Evolutionary conservation across 2,113 vertebrate genomes (phyloP).

Genomic region (Rhagologus leucostigma): DNA sequence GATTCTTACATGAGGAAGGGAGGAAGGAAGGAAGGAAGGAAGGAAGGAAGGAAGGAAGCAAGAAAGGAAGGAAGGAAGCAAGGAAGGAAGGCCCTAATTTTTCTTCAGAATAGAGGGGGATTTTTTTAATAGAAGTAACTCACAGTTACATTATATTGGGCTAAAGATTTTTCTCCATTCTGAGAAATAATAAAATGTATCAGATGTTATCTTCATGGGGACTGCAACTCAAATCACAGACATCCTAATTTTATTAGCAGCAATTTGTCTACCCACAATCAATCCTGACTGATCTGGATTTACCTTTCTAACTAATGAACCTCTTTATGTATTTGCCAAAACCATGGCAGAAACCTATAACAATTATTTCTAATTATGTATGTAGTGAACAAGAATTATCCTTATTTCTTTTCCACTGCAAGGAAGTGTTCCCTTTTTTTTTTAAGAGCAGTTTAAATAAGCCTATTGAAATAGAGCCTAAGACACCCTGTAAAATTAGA

Average conservation of each 20-base stretch:
- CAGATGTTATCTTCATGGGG: background rate
- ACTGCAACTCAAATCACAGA: background rate
- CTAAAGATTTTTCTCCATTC: background rate
- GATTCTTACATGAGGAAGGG: background rate
- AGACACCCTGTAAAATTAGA: background rate
- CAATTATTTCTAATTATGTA: background rate
- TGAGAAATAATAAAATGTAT: background rate
- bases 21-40: background rate
- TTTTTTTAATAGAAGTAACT: background rate
- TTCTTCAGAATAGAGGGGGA: background rate
- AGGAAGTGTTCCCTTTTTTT: fast-evolving
- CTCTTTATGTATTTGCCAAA: background rate
- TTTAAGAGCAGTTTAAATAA: background rate
- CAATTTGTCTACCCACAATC: background rate
- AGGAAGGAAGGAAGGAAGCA: too few relatives aligned
- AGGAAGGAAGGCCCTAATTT: background rate
- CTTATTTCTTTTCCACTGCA: background rate
- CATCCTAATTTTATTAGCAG: background rate
- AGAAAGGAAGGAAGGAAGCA: background rate
- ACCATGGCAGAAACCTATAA: background rate
- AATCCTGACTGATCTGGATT: background rate
- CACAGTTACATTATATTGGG: background rate
- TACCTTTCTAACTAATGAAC: background rate
- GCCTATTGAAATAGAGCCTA: background rate
- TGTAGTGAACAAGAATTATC: background rate